Evolutionary conservation across 2,888 invertebrate genomes (phyloP).

Genomic region (Ctenicera cuprea): DNA sequence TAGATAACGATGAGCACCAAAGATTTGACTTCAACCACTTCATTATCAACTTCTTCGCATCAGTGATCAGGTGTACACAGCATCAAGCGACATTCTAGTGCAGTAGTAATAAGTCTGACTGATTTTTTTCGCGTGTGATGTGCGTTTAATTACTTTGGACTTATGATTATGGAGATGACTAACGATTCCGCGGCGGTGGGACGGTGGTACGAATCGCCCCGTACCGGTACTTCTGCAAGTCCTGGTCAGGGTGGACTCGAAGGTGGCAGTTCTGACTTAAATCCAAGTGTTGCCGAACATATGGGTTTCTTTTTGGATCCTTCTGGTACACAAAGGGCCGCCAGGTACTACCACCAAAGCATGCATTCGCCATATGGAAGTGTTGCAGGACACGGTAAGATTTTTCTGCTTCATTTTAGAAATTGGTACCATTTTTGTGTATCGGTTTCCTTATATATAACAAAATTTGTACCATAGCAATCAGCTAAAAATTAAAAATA

Average conservation of each 20-base stretch:
- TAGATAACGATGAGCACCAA: constrained; percentile 44
- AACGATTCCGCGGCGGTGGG: constrained; percentile 71
- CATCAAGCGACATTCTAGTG: constrained; percentile 11
- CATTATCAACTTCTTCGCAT: constrained; percentile 13
- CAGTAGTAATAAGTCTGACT: constrained; percentile 3
- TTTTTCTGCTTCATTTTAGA: background rate
- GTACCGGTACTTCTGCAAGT: constrained; percentile 70
- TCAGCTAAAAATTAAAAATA: no score
- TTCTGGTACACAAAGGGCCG: constrained; percentile 70
- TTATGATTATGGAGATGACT: constrained; percentile 74
- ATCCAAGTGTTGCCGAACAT: constrained; percentile 72
- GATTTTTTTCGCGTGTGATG: constrained; percentile 51
- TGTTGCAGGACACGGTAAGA: constrained; percentile 72
- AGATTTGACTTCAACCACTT: constrained; percentile 33
- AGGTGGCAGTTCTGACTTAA: constrained; percentile 66
- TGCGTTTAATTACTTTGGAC: constrained; percentile 53
- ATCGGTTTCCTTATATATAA: background rate
- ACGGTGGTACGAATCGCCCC: constrained; percentile 73
- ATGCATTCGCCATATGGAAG: constrained; percentile 73
- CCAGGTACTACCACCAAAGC: constrained; percentile 73
- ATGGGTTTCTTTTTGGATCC: constrained; percentile 73
- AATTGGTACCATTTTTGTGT: no score
- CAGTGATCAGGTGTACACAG: constrained; percentile 2
- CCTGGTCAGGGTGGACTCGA: constrained; percentile 67
- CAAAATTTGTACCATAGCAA: no score